Evolutionary conservation across 1,140 invertebrate species (phyloP).

Genomic region (Calliopsis andreniformis): DNA sequence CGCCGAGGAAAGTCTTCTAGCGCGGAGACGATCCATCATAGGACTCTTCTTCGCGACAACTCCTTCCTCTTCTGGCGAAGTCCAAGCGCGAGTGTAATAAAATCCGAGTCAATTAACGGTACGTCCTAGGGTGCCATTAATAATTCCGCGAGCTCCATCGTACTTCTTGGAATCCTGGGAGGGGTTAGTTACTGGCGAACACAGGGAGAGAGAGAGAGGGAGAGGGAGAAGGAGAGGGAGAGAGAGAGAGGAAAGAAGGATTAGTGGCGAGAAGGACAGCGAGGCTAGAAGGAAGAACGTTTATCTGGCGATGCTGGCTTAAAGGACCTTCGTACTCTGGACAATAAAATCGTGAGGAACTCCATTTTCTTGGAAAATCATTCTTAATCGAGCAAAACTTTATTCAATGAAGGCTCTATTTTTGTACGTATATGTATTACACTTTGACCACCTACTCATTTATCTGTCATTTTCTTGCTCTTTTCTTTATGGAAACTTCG

Average conservation of each 20-base stretch:
- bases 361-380: background rate
- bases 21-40: slow-evolving; percentile 50
- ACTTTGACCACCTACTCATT: no score
- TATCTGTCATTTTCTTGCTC: no score
- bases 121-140: slow-evolving; percentile 72
- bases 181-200: slow-evolving; percentile 15
- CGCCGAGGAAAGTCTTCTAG: slow-evolving; percentile 21
- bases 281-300: slow-evolving; percentile 38
- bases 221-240: slow-evolving; percentile 19
- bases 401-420: background rate
- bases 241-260: slow-evolving; percentile 24
- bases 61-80: slow-evolving; percentile 48
- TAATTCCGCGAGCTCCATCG: slow-evolving; percentile 66
- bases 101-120: slow-evolving; percentile 77
- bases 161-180: slow-evolving; percentile 53
- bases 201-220: slow-evolving; percentile 25
- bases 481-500: no score
- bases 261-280: slow-evolving; percentile 19
- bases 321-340: slow-evolving; percentile 18
- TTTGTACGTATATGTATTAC: background rate
- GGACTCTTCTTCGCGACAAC: slow-evolving; percentile 46
- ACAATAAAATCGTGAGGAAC: slow-evolving; percentile 16
- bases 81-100: slow-evolving; percentile 72
- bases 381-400: background rate
- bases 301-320: slow-evolving; percentile 36